phyloP scores from a whole-genome alignment of 2,888 invertebrate species.

The Ernsta delagoae region DNA sequence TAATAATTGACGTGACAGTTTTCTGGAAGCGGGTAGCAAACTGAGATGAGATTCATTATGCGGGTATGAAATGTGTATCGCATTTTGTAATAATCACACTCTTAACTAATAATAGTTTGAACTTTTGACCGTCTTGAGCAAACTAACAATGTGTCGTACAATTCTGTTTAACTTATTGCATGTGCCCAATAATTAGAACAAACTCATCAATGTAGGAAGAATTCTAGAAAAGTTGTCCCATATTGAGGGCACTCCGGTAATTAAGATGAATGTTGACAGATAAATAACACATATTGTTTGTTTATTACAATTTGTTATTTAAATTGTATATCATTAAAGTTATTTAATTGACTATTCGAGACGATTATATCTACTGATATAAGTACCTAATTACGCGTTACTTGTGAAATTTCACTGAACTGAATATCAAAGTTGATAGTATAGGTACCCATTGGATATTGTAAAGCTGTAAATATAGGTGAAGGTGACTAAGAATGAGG shows the following conservation, averaged over 20 bases:
- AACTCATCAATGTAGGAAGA: constrained; percentile 6
- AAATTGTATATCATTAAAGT: no score
- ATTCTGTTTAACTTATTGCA: constrained; percentile 4
- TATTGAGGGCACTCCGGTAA: constrained; percentile 23
- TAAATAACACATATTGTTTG: background rate
- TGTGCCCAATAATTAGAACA: background rate
- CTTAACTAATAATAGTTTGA: constrained; percentile 44
- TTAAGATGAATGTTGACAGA: constrained; percentile 11
- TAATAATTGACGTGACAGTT: constrained; percentile 40
- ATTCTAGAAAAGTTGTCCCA: constrained; percentile 7
- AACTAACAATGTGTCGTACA: constrained; percentile 21
- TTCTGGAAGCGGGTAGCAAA: constrained; percentile 54
- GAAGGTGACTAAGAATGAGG: no score
- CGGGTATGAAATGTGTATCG: constrained; percentile 44
- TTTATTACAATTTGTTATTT: constrained; percentile 3
- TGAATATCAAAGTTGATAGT: no score
- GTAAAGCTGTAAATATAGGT: no score
- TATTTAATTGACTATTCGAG: no score
- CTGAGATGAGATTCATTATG: constrained; percentile 53
- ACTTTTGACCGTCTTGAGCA: constrained; percentile 48
- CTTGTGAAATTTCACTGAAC: no score
- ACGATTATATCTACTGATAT: no score
- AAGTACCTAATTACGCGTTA: no score
- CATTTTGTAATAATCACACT: constrained; percentile 48
- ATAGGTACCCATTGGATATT: no score